Percentiles rank a stretch among this genome's conserved stretches.
These are phyloP conservation scores for Brachynemurus nebulosus DNA, from an alignment of 2,888 invertebrate genomes.

Conservation along the genomic window DNA sequence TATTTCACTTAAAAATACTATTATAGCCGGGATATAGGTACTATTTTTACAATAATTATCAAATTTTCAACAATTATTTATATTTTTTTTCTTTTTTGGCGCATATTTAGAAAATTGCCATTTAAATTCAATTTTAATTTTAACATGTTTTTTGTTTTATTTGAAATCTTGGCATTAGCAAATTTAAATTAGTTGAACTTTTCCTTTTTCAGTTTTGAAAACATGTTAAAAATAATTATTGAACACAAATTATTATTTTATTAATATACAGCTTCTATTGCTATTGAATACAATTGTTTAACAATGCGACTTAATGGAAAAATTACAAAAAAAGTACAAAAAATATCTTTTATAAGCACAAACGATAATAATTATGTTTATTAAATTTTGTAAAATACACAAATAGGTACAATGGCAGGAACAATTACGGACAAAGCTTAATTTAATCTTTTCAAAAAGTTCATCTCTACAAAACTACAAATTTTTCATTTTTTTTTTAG, in stretches of 20 bases:
- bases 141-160: too few species aligned
- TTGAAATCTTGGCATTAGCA: too few species aligned
- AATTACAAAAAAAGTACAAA: conserved; percentile 1
- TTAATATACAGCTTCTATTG: conserved; percentile 6
- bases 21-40: not conserved
- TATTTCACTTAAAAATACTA: conserved; percentile 4
- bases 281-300: conserved; percentile 6
- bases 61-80: conserved; percentile 1
- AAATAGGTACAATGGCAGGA: conserved; percentile 28
- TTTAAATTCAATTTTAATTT: conserved; percentile 1
- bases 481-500: not conserved
- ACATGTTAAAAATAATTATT: too few species aligned
- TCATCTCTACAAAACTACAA: conserved; percentile 3
- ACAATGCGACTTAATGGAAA: conserved; percentile 5
- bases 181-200: too few species aligned
- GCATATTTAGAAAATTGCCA: conserved; percentile 1
- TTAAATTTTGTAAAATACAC: not conserved
- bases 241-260: too few species aligned
- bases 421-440: conserved; percentile 34
- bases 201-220: too few species aligned
- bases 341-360: not conserved
- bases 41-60: conserved; percentile 1
- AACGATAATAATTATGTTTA: not conserved
- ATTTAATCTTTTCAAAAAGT: conserved; percentile 2
- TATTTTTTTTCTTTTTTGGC: not conserved